Evolutionary conservation across 2,113 vertebrate genomes (phyloP).

Genomic region (Trachemys scripta): DNA sequence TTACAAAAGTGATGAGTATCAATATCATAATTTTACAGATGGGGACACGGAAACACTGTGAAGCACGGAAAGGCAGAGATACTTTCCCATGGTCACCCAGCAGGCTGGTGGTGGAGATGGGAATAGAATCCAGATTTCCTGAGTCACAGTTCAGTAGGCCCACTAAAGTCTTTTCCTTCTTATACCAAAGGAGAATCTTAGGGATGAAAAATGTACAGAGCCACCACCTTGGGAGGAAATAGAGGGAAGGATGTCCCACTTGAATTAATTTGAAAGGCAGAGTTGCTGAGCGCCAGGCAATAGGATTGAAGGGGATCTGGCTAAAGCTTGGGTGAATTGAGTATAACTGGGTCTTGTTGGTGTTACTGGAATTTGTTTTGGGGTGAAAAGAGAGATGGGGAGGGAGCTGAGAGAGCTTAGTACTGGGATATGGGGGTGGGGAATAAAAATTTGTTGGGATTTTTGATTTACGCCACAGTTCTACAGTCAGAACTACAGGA

Average conservation of each 20-base stretch:
- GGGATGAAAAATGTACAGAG: neutral
- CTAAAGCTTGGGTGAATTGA: neutral
- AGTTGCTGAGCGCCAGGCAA: neutral
- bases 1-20: neutral
- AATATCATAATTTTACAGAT: neutral
- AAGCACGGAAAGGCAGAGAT: neutral
- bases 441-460: fast-evolving
- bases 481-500: neutral
- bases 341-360: neutral
- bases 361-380: neutral
- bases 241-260: neutral
- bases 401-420: neutral
- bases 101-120: neutral
- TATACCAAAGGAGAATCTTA: neutral
- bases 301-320: fast-evolving
- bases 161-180: neutral
- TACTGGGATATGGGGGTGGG: neutral
- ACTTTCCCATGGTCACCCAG: neutral
- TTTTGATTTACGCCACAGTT: neutral
- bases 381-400: neutral
- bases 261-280: neutral
- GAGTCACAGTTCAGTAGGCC: neutral
- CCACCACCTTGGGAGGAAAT: neutral
- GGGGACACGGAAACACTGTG: fast-evolving
- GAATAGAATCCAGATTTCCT: neutral